Conservation (phyloP, 2,797 vertebrate genomes). For the Chelmon rostratus region DNA sequence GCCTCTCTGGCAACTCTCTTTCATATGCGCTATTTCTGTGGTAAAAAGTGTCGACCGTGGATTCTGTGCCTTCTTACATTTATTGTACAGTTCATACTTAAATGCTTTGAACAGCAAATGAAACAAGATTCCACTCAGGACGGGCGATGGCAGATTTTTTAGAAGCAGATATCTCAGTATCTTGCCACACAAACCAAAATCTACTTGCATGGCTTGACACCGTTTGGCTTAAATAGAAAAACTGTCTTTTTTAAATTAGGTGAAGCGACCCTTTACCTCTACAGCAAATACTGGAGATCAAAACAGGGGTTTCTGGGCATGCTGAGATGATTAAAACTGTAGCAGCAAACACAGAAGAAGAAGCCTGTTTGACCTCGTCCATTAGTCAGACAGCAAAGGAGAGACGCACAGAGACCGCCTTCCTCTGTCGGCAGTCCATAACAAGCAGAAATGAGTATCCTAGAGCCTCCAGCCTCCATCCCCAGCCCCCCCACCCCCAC, state of each 20-base stretch:
- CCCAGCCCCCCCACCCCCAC: neutral
- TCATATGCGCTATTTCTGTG: neutral
- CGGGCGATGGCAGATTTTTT: neutral
- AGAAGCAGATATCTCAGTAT: neutral
- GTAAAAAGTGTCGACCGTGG: neutral
- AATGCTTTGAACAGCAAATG: neutral
- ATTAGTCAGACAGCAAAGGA: constrained; percentile 46
- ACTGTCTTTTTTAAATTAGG: constrained; percentile 2
- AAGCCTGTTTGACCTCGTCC: constrained; percentile 43
- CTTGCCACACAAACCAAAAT: neutral
- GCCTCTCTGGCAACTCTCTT: neutral
- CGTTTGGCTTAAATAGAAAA: neutral
- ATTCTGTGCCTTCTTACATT: neutral
- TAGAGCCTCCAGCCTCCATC: constrained; percentile 12
- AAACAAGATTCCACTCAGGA: too few species aligned
- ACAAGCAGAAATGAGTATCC: constrained; percentile 57
- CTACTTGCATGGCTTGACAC: constrained; percentile 16
- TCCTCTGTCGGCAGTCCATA: constrained; percentile 47
- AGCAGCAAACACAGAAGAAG: constrained; percentile 30
- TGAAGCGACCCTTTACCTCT: constrained; percentile 23
- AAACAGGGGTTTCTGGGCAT: neutral
- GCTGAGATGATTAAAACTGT: constrained; percentile 52
- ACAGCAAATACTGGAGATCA: constrained; percentile 17
- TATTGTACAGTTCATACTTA: neutral
- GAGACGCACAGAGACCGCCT: constrained; percentile 14